These are phyloP conservation scores for Spinibarbus caldwelli DNA, from an alignment of 2,797 vertebrate species.

Conservation along the genomic window DNA sequence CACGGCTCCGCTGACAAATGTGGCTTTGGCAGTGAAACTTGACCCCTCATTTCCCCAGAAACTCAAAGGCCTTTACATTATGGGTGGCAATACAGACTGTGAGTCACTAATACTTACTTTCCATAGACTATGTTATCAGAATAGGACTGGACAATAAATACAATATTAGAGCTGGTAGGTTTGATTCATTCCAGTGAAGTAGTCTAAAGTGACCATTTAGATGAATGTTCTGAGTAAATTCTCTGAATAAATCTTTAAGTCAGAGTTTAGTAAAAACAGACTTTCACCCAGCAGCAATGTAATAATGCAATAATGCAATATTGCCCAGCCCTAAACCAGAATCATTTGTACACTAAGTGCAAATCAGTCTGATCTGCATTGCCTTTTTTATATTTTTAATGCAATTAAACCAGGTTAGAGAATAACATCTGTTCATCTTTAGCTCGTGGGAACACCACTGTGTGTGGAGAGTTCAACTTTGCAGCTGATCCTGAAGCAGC, in stretches of 20 bases:
- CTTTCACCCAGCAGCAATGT: neutral
- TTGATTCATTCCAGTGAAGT: neutral
- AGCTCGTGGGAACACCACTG: slow-evolving; percentile 81
- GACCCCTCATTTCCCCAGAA: slow-evolving; percentile 78
- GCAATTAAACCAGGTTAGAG: neutral
- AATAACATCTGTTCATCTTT: neutral
- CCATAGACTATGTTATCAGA: neutral
- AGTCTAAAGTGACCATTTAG: neutral
- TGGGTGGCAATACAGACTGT: slow-evolving; percentile 84
- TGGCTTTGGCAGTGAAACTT: slow-evolving; percentile 80
- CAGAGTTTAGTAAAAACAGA: neutral
- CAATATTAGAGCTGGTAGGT: neutral
- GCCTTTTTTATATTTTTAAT: neutral
- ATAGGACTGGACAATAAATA: neutral
- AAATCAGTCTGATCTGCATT: neutral
- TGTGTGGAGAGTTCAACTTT: slow-evolving; percentile 83
- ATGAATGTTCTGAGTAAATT: no score
- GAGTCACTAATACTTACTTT: slow-evolving; percentile 45
- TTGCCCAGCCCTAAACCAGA: neutral
- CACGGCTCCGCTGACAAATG: slow-evolving; percentile 81
- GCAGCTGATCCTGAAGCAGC: slow-evolving; percentile 82
- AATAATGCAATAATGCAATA: neutral
- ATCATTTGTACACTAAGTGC: neutral
- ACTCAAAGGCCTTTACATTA: slow-evolving; percentile 77
- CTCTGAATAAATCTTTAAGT: neutral